phyloP scores from a whole-genome alignment of 2,888 invertebrate genomes.

The Orthosia cruda region DNA sequence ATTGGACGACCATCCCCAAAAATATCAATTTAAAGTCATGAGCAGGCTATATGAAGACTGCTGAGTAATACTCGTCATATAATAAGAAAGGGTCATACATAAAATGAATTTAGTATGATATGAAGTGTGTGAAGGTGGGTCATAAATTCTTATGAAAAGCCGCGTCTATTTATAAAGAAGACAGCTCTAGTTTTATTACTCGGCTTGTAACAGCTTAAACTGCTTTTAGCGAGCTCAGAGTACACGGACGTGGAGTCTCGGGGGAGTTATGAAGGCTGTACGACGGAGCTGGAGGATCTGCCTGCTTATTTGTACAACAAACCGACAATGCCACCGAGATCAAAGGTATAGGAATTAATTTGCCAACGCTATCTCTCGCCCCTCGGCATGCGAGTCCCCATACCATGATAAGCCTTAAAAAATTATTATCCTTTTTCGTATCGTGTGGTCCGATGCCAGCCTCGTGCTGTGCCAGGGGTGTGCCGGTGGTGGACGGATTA shows the following conservation, averaged over 20 bases:
- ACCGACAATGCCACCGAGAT: constrained; percentile 86
- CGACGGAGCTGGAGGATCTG: constrained; percentile 65
- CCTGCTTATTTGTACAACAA: constrained; percentile 85
- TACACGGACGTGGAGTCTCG: constrained; percentile 71
- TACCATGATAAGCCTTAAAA: constrained; percentile 76
- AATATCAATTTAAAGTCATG: constrained; percentile 56
- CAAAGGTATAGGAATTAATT: constrained; percentile 81
- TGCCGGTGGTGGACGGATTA: constrained; percentile 51
- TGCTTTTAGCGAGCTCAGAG: constrained; percentile 73
- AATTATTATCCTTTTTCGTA: constrained; percentile 77
- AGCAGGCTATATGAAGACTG: constrained; percentile 55
- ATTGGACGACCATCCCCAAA: constrained; percentile 46
- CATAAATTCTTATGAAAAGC: constrained; percentile 64
- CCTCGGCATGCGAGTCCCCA: constrained; percentile 69
- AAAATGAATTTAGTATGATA: constrained; percentile 61
- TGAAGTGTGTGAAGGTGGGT: constrained; percentile 55
- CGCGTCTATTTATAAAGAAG: constrained; percentile 58
- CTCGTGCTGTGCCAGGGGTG: too few species aligned
- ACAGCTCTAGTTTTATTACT: constrained; percentile 72
- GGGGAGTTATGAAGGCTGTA: constrained; percentile 75
- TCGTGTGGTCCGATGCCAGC: constrained; percentile 28
- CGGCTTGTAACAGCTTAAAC: constrained; percentile 76
- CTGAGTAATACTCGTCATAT: constrained; percentile 64
- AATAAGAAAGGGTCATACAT: constrained; percentile 59
- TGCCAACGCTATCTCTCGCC: constrained; percentile 83